These are phyloP conservation scores for Oreamnos americanus DNA, from an alignment of 2,113 vertebrate genomes.

Conservation along the genomic window DNA sequence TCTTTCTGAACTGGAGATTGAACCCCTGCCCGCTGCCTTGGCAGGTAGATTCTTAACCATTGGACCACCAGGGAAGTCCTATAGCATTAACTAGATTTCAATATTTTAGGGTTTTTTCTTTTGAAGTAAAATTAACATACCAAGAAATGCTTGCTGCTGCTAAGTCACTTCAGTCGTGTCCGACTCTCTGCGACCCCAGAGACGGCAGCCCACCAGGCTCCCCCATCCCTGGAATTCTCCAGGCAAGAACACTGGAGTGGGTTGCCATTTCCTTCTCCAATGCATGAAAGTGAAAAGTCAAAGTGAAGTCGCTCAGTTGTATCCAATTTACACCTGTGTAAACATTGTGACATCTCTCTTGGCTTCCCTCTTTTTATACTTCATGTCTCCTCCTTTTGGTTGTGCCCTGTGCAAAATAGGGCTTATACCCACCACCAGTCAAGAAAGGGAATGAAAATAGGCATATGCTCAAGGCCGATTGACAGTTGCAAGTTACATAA, in stretches of 20 bases:
- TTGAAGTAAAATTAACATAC: background rate
- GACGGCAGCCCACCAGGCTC: no score
- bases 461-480: background rate
- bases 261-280: no score
- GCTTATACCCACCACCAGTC: background rate
- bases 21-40: background rate
- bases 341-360: background rate
- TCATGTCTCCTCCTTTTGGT: background rate
- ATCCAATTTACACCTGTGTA: background rate
- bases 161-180: no score
- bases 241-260: no score
- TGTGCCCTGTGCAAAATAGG: background rate
- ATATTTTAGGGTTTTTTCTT: background rate
- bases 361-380: background rate
- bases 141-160: background rate
- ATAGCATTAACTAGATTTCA: background rate
- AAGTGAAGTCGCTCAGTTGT: no score
- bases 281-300: no score
- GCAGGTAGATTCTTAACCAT: background rate
- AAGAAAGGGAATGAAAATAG: background rate
- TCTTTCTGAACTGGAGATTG: background rate
- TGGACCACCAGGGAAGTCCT: background rate
- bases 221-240: no score
- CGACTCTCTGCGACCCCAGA: no score
- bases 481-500: background rate